phyloP scores from a whole-genome alignment of 2,888 invertebrate genomes.

The Dyspetes luteomarginatus region DNA sequence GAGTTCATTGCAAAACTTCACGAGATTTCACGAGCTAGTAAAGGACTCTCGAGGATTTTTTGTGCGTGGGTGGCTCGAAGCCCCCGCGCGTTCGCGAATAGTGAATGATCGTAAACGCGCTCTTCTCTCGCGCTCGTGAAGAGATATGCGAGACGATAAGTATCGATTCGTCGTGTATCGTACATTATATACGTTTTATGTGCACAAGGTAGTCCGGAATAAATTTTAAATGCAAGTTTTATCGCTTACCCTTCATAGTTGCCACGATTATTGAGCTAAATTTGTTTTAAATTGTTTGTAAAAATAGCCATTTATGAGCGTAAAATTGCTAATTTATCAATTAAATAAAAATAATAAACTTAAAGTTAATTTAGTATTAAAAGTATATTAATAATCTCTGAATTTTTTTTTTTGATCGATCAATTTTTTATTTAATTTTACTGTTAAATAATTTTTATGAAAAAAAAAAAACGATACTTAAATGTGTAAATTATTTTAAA shows the following conservation, averaged over 20 bases:
- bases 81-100: conserved; percentile 60
- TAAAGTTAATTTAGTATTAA: too few relatives aligned
- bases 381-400: too few relatives aligned
- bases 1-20: conserved; percentile 18
- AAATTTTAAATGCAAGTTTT: conserved; percentile 1
- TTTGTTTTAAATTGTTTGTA: too few relatives aligned
- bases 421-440: too few relatives aligned
- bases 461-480: neutral
- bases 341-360: too few relatives aligned
- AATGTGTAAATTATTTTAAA: too few relatives aligned
- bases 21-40: neutral
- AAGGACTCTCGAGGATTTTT: conserved; percentile 1
- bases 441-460: neutral
- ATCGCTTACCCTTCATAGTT: neutral
- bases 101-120: conserved; percentile 76
- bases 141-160: conserved; percentile 63
- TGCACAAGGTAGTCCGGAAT: conserved; percentile 10
- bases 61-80: conserved; percentile 72
- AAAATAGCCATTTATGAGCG: too few relatives aligned
- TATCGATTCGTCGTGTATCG: conserved; percentile 66
- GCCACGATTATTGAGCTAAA: neutral
- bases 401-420: too few relatives aligned
- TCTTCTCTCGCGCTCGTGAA: conserved; percentile 9
- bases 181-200: conserved; percentile 43
- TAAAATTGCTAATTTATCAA: too few relatives aligned